phyloP scores from a whole-genome alignment of 1,140 invertebrate species.

The Stegodyphus mimosarum region DNA sequence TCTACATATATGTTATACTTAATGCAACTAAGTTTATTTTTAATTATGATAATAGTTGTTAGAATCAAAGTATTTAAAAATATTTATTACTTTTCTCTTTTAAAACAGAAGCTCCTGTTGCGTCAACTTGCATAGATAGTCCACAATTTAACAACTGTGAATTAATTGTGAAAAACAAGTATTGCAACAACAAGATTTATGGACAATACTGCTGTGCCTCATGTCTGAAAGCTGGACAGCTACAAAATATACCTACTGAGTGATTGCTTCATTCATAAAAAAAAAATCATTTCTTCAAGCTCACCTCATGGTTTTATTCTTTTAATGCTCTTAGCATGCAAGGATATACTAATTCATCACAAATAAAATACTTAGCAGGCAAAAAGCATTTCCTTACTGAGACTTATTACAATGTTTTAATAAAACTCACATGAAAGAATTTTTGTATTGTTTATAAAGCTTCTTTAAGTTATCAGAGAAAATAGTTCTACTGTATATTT shows the following conservation, averaged over 20 bases:
- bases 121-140: slow-evolving; percentile 85
- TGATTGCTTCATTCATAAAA: not conserved
- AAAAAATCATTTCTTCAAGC: not conserved
- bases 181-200: slow-evolving; percentile 89
- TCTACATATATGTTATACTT: not conserved
- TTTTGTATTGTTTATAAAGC: no score
- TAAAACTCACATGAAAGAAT: no score
- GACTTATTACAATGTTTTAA: no score
- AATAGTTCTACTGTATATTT: no score
- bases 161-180: slow-evolving; percentile 83
- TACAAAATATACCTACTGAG: not conserved
- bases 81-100: not conserved
- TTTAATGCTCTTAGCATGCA: no score
- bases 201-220: slow-evolving; percentile 92
- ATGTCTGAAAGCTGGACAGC: slow-evolving; percentile 84
- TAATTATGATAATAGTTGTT: not conserved
- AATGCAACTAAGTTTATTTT: no score
- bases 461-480: no score
- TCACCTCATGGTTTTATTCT: no score
- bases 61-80: not conserved
- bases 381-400: no score
- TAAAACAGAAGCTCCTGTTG: slow-evolving; percentile 77
- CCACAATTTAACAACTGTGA: slow-evolving; percentile 89
- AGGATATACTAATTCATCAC: no score
- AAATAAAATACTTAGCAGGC: no score